Conservation (phyloP, 2,113 vertebrate genomes). For the Macquaria ambigua region DNA sequence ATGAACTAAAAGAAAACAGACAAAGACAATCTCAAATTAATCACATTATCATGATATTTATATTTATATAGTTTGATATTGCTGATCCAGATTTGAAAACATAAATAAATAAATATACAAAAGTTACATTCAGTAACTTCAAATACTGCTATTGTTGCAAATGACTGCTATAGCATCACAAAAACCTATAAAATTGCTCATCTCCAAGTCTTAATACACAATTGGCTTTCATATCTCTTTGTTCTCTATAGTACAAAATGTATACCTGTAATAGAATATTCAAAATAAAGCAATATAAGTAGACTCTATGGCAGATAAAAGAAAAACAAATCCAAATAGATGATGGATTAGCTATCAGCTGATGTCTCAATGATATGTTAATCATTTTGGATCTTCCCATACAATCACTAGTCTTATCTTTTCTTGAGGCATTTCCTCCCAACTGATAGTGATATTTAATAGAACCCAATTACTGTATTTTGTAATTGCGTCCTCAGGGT, state of each 20-base stretch:
- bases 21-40: not conserved
- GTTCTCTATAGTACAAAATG: not conserved
- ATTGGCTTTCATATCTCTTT: not conserved
- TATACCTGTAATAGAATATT: not conserved
- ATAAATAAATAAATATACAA: not conserved
- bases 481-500: not conserved
- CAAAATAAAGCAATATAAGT: not conserved
- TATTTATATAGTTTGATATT: not conserved
- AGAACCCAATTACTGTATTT: not conserved
- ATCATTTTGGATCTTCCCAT: not conserved
- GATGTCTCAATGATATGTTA: not conserved
- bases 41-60: not conserved
- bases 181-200: not conserved
- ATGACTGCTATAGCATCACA: no score
- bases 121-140: not conserved
- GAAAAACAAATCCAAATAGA: not conserved
- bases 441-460: conserved; percentile 1
- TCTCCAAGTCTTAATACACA: not conserved
- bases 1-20: not conserved
- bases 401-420: not conserved
- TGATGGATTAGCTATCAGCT: not conserved
- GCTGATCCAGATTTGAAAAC: not conserved
- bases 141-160: not conserved
- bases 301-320: not conserved
- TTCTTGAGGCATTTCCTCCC: not conserved